phyloP scores from a whole-genome alignment of 2,888 invertebrate species.

The Scaptomyza cyrtandrae region DNA sequence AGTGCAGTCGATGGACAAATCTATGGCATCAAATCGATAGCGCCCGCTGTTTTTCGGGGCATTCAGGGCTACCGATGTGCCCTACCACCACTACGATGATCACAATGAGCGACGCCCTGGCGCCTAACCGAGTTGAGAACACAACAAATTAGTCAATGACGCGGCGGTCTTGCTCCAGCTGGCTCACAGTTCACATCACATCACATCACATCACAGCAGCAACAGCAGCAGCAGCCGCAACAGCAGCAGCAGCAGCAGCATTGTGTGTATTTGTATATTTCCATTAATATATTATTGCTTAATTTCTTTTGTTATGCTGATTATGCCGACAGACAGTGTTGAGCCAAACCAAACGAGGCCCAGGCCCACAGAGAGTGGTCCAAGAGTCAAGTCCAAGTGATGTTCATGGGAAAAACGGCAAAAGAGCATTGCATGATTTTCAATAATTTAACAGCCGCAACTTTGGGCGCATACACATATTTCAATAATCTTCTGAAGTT shows the following conservation, averaged over 20 bases:
- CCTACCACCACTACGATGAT: neutral
- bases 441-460: slow-evolving; percentile 76
- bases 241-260: neutral
- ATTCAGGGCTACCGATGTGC: slow-evolving; percentile 51
- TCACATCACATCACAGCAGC: neutral
- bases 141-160: slow-evolving; percentile 84
- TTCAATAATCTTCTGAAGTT: slow-evolving; percentile 60
- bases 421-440: slow-evolving; percentile 69
- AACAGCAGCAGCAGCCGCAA: neutral
- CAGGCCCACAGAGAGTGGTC: slow-evolving; percentile 29
- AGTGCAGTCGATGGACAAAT: slow-evolving; percentile 26
- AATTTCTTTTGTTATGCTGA: slow-evolving; percentile 83
- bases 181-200: slow-evolving; percentile 21
- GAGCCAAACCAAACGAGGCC: slow-evolving; percentile 53
- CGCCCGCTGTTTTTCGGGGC: slow-evolving; percentile 37
- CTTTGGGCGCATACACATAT: slow-evolving; percentile 40
- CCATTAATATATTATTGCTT: slow-evolving; percentile 83
- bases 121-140: slow-evolving; percentile 55
- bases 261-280: slow-evolving; percentile 63
- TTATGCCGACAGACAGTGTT: slow-evolving; percentile 73
- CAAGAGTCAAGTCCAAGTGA: slow-evolving; percentile 42
- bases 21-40: slow-evolving; percentile 7
- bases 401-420: slow-evolving; percentile 77
- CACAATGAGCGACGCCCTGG: slow-evolving; percentile 50
- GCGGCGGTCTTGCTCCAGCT: slow-evolving; percentile 72